Evolutionary conservation across 2,888 invertebrate species (phyloP), one percentile per base, ranked within the genome.

Genomic region (Flabesymbios commensalis): DNA sequence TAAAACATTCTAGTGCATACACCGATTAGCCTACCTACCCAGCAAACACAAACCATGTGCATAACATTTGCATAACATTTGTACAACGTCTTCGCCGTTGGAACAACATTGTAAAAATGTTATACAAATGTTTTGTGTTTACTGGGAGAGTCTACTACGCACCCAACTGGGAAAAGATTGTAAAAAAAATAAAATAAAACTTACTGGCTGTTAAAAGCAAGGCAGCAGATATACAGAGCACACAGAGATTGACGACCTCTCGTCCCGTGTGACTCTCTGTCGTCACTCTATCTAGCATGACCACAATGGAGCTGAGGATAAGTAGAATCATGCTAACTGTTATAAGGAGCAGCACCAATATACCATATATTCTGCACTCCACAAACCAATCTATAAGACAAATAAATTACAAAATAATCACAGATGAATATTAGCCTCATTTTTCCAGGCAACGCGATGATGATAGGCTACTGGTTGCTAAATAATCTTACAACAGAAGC

Each of bases 321-420:
- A 53, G 7, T 19, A 53, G 36, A 7, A 53, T 36, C 5, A 53
- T 36, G 4, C 7, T 19, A 14, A 36, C n/a, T 5, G 22, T 7
- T 7, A 22, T 36, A 10, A 55, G 55, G 7, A 43, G 55, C 17
- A 55, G 17, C 14, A 17, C 28, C 14, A 41, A 41, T n/a, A 55
- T 55, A 7, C 28, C 26, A 24, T 43, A 26, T 26, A 14, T 43
- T 14, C 55, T 22, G 28, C 7, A 17, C 5, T 10, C 10, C 41
- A 47, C n/a, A 55, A 43, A 43, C 55, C 55, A 55, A 43, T 55
- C 55, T 55, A 22, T n/a, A 55, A 55, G 28, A 43, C 5, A 55
- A 49, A 28, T 49, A 28, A 7, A 5, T 10, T 26, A 10, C 10
- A 7, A 28, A 26, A 28, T 28, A 14, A 49, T 19, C 49, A 49